phyloP scores from a whole-genome alignment of 2,797 vertebrate species.

The Schizopygopsis pylzovi region DNA sequence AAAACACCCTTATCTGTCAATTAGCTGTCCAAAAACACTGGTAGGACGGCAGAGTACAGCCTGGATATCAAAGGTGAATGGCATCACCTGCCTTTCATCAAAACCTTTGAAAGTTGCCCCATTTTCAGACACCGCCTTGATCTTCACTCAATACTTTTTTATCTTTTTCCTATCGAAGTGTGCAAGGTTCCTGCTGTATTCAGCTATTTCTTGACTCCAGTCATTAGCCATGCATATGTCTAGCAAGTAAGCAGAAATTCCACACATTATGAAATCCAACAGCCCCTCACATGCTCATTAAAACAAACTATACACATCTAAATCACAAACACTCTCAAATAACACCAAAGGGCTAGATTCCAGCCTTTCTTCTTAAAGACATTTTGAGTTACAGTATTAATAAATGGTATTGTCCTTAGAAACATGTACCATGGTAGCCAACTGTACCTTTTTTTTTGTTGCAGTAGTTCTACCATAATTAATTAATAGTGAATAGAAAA shows the following conservation, averaged over 20 bases:
- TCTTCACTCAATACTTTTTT: conserved; percentile 28
- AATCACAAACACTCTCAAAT: not conserved
- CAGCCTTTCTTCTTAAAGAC: not conserved
- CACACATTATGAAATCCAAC: conserved; percentile 8
- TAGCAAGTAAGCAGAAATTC: conserved; percentile 20
- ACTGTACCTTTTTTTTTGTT: too few species aligned
- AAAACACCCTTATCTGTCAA: conserved; percentile 29
- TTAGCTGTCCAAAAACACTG: conserved; percentile 14
- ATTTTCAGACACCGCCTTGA: conserved; percentile 39
- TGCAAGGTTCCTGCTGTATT: conserved; percentile 32
- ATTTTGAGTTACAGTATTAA: not conserved
- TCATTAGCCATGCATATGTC: conserved; percentile 17
- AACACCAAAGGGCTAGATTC: not conserved
- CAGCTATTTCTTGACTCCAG: conserved; percentile 8
- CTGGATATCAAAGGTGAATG: conserved; percentile 43
- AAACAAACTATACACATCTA: not conserved
- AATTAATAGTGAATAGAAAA: not conserved
- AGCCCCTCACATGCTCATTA: conserved; percentile 22
- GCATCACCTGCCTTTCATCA: conserved; percentile 37
- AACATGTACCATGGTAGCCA: not conserved
- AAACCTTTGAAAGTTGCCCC: conserved; percentile 40
- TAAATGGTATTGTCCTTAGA: not conserved
- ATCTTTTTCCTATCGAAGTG: not conserved
- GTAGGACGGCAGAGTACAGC: not conserved
- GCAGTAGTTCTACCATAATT: not conserved